These are phyloP conservation scores for Xanthorhoe designata DNA, from an alignment of 2,888 invertebrate genomes.

Conservation along the genomic window DNA sequence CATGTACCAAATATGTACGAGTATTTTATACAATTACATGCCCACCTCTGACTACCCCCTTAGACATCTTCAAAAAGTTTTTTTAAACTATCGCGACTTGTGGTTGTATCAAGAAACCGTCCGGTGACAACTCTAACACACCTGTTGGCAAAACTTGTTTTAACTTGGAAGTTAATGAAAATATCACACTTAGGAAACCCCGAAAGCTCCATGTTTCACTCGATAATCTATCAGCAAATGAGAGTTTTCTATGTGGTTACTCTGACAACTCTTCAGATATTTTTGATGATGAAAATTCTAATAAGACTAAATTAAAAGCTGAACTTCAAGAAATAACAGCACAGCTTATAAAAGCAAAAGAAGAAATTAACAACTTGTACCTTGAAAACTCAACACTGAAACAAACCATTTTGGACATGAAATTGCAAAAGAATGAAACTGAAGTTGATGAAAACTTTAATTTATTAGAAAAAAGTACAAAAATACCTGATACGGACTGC, in stretches of 20 bases:
- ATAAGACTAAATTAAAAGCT: background rate
- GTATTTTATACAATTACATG: too few species aligned
- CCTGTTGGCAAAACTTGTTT: background rate
- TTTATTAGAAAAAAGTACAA: background rate
- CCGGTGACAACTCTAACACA: background rate
- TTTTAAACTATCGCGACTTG: too few species aligned
- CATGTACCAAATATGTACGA: too few species aligned
- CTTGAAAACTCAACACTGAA: background rate
- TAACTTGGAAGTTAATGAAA: background rate
- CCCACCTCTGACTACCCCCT: too few species aligned
- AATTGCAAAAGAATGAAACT: background rate
- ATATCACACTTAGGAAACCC: background rate
- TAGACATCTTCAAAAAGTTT: too few species aligned
- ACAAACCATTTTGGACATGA: background rate
- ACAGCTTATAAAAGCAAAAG: background rate
- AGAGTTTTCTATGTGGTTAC: background rate
- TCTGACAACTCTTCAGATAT: background rate
- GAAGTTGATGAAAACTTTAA: background rate
- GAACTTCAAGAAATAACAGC: background rate
- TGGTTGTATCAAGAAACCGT: background rate
- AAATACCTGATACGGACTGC: background rate
- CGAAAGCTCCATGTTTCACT: background rate
- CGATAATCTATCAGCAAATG: background rate
- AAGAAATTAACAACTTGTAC: background rate
- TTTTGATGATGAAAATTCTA: background rate